A percentile compares a stretch with the other conserved stretches of the same genome.
These are phyloP conservation scores for Onychomys torridus DNA, from an alignment of 2,797 vertebrate species.

Conservation along the genomic window DNA sequence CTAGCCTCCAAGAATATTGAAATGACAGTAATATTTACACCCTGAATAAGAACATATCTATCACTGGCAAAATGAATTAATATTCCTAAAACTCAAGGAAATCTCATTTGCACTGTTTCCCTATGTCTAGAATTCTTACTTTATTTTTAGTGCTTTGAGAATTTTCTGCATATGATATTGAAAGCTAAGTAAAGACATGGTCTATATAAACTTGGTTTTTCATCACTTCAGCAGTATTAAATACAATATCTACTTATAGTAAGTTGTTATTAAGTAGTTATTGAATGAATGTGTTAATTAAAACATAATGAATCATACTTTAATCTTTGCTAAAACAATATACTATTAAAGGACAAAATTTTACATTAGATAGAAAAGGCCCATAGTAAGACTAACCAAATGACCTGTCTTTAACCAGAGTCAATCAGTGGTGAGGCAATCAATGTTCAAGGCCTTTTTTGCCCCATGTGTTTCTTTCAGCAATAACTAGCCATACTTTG, in stretches of 20 bases:
- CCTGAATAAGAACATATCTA: neutral
- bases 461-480: neutral
- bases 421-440: neutral
- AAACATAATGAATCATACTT: neutral
- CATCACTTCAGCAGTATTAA: neutral
- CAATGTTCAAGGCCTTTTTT: neutral
- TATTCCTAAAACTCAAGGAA: conserved; percentile 18
- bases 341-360: neutral
- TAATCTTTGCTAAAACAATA: neutral
- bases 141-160: conserved; percentile 18
- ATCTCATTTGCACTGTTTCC: conserved; percentile 12
- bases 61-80: conserved; percentile 37
- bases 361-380: neutral
- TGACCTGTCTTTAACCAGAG: neutral
- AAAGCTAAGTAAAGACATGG: neutral
- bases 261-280: neutral
- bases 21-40: neutral
- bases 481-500: neutral
- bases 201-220: neutral
- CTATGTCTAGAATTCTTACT: neutral
- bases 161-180: neutral
- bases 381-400: neutral
- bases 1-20: neutral
- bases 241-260: neutral
- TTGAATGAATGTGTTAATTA: neutral